Conservation (phyloP, 1,140 invertebrate species). For the Andricus grossulariae region DNA sequence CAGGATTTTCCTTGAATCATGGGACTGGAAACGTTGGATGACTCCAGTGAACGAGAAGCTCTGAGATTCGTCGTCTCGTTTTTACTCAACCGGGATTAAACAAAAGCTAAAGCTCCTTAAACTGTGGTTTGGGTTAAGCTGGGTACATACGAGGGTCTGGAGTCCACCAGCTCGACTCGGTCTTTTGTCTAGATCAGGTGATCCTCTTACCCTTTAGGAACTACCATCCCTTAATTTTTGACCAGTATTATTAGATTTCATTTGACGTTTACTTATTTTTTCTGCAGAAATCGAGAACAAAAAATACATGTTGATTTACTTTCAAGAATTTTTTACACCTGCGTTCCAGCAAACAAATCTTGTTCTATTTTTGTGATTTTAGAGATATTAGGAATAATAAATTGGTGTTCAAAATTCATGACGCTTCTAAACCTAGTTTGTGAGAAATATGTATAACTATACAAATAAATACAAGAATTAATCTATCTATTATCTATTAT, state of each 20-base stretch:
- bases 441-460: no score
- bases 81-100: constrained; percentile 74
- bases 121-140: constrained; percentile 74
- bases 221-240: constrained; percentile 12
- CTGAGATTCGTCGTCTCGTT: constrained; percentile 67
- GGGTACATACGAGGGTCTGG: constrained; percentile 72
- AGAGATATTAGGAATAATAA: no score
- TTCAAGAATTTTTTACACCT: no score
- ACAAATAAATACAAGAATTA: no score
- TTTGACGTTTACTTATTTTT: background rate
- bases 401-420: no score
- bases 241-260: background rate
- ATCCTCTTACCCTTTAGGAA: constrained; percentile 61
- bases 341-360: no score
- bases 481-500: no score
- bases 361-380: no score
- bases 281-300: background rate
- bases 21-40: constrained; percentile 57
- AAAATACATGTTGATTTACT: no score
- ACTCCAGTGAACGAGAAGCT: constrained; percentile 46
- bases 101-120: constrained; percentile 75
- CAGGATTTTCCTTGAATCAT: constrained; percentile 63
- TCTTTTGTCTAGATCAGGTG: constrained; percentile 64
- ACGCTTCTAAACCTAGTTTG: no score
- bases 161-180: constrained; percentile 51